Evolutionary conservation across 1,140 invertebrate species (phyloP), one percentile per base, ranked within the genome.

Genomic region (Orussus abietinus): DNA sequence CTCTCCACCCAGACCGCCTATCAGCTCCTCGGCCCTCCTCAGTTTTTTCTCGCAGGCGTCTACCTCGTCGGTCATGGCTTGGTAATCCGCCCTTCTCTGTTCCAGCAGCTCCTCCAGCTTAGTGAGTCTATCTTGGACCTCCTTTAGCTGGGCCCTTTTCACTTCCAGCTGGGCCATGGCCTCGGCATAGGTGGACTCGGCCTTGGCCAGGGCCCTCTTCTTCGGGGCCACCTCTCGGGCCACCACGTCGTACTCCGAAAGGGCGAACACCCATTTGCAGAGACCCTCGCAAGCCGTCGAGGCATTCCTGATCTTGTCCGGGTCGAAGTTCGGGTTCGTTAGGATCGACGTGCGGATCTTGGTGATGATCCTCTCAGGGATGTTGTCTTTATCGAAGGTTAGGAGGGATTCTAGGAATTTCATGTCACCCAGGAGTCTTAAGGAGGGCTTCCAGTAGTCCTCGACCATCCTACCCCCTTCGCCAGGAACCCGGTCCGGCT

Each of bases 381-480:
- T 88, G 63, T 93, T 86, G 60, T 93, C 95, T 77, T 95, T 96
- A 59, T 97, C 91, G 57, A 85, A 96, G 38, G 82, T 80, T 15
- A 91, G 80, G 5, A 96, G 69, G 28, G 80, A 79, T 32, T 90
- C 84, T 5, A 96, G 65, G 63, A 97, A 96, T 53, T 86, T 90
- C 58, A 95, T 88, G 57, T 96, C 93, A 34, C 88, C 89, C 0
- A 98, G 75, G 5, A 96, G 59, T 57, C 88, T 86, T 55, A 96
- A 90, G 0, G 91, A 94, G 0, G 92, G 84, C 3, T 86, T 88
- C 93, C 93, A 97, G 65, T 86, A 97, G 57, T 98, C 95, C 43
- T 96, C 90, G 0, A 90, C 69, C 1, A 77, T 82, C 39, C 42
- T 43, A 7, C 61, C 59, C 14, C 79, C 80, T 51, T 92, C 83